A percentile compares a stretch with the other conserved stretches of the same genome.
phyloP scores from a whole-genome alignment of 2,113 vertebrate genomes.

The Dunckerocampus dactyliophorus region DNA sequence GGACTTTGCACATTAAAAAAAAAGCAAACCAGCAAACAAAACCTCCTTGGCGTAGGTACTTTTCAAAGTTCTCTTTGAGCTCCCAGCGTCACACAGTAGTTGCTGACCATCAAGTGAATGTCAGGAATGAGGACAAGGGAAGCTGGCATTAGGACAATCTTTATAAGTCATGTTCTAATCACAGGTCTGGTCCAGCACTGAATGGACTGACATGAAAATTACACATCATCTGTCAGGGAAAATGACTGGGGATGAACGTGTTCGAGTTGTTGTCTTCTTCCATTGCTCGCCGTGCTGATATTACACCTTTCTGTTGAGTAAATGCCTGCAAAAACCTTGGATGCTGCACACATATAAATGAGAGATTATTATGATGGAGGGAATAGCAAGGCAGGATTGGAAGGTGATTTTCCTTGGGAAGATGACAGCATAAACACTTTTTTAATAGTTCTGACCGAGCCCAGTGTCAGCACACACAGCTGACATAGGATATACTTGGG shows the following conservation, averaged over 20 bases:
- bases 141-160: constrained; percentile 41
- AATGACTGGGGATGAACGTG: constrained; percentile 50
- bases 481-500: constrained; percentile 53
- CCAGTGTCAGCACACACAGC: constrained; percentile 5
- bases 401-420: constrained; percentile 50
- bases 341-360: constrained; percentile 41
- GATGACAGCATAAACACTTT: constrained; percentile 63
- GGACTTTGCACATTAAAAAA: too few relatives aligned
- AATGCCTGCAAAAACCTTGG: constrained; percentile 28
- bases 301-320: constrained; percentile 50
- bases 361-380: constrained; percentile 50
- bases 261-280: constrained; percentile 36
- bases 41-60: neutral
- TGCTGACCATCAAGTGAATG: too few relatives aligned
- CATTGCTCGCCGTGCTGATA: constrained; percentile 42
- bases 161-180: constrained; percentile 43
- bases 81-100: too few relatives aligned
- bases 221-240: constrained; percentile 60
- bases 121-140: constrained; percentile 28
- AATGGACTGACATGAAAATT: constrained; percentile 54
- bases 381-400: constrained; percentile 17
- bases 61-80: neutral
- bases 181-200: constrained; percentile 45
- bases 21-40: neutral
- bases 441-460: constrained; percentile 50